These are phyloP conservation scores for Sphaerophoria taeniata DNA, from an alignment of 2,888 invertebrate species.

Conservation along the genomic window DNA sequence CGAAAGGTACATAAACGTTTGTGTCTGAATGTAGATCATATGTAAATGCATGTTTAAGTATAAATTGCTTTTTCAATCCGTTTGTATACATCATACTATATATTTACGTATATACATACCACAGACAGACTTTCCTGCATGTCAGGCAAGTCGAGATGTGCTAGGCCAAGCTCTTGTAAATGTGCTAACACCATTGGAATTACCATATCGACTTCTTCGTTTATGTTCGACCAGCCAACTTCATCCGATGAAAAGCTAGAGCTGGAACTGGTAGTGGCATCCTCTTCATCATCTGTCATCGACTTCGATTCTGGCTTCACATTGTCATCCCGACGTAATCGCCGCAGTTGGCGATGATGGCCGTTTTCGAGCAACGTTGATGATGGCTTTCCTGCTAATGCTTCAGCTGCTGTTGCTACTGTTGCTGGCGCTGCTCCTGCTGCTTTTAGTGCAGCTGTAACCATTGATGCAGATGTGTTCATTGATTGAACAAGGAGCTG, in stretches of 20 bases:
- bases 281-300: constrained; percentile 63
- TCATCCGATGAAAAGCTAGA: constrained; percentile 76
- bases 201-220: constrained; percentile 82
- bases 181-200: constrained; percentile 80
- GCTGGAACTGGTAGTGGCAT: constrained; percentile 2
- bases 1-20: constrained; percentile 11
- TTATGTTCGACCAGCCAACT: constrained; percentile 81
- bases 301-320: constrained; percentile 41
- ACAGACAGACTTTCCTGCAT: constrained; percentile 80
- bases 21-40: constrained; percentile 19
- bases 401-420: background rate
- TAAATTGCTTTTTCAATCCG: background rate
- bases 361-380: constrained; percentile 29
- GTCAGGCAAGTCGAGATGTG: constrained; percentile 80
- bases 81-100: background rate
- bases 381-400: constrained; percentile 31
- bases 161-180: constrained; percentile 79
- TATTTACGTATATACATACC: constrained; percentile 77
- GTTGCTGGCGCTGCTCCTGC: constrained; percentile 15
- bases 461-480: constrained; percentile 62
- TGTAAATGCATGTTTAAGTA: background rate
- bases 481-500: constrained; percentile 57
- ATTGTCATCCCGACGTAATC: constrained; percentile 52
- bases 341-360: constrained; percentile 49
- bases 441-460: constrained; percentile 10